phyloP scores from a whole-genome alignment of 1,140 invertebrate species.

The Centruroides vittatus region DNA sequence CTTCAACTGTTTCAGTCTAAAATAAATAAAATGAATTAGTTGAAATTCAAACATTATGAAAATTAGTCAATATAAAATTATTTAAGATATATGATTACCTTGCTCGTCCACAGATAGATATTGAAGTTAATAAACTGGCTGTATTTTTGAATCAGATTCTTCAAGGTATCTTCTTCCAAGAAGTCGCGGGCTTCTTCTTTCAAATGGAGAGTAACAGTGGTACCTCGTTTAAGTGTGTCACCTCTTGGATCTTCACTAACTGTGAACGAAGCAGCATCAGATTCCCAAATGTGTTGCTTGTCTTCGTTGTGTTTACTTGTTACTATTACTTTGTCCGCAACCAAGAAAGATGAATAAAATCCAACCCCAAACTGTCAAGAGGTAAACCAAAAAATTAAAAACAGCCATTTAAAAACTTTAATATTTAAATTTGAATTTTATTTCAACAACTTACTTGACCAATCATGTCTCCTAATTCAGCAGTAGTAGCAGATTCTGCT shows the following conservation, averaged over 20 bases:
- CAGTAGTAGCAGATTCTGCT: constrained; percentile 48
- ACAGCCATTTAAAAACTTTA: no score
- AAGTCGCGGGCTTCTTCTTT: constrained; percentile 97
- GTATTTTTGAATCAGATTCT: constrained; percentile 87
- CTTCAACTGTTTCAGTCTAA: constrained; percentile 68
- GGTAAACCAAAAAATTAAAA: no score
- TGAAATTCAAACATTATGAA: neutral
- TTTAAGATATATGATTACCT: constrained; percentile 26
- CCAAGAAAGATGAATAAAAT: constrained; percentile 94
- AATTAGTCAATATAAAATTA: neutral
- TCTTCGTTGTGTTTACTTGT: constrained; percentile 91
- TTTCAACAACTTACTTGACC: constrained; percentile 34
- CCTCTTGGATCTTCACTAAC: constrained; percentile 90
- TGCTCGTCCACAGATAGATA: constrained; percentile 92
- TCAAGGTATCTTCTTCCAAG: constrained; percentile 80
- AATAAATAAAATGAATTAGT: neutral
- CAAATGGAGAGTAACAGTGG: constrained; percentile 65
- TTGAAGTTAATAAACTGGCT: constrained; percentile 99
- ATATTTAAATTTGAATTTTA: no score
- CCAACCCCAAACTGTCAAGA: constrained; percentile 82
- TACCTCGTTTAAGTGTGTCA: constrained; percentile 75
- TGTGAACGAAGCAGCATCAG: constrained; percentile 73
- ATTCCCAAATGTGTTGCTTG: constrained; percentile 97
- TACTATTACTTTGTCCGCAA: constrained; percentile 74
- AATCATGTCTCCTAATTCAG: constrained; percentile 72